These are phyloP conservation scores for Orchestes rusci DNA, from an alignment of 2,888 invertebrate genomes.

Conservation along the genomic window DNA sequence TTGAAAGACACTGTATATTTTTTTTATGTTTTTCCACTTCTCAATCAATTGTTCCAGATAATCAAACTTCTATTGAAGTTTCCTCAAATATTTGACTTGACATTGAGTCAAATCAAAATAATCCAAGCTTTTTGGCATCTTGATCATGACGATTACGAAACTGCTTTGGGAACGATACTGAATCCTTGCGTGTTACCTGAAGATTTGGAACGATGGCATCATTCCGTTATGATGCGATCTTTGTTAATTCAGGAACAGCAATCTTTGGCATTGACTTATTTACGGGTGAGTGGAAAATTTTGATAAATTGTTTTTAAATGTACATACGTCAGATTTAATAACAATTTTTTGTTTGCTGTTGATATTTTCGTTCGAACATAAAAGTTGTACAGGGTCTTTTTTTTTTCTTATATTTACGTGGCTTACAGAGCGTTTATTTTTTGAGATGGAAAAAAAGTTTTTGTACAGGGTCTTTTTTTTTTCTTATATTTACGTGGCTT, in stretches of 20 bases:
- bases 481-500: no score
- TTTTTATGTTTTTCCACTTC: no score
- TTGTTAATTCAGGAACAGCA: constrained; percentile 61
- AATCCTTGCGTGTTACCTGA: constrained; percentile 50
- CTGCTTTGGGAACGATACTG: constrained; percentile 58
- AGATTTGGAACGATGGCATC: constrained; percentile 66
- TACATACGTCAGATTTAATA: no score
- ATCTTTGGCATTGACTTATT: constrained; percentile 63
- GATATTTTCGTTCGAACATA: no score
- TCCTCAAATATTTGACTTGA: constrained; percentile 70
- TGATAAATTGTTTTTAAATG: background rate
- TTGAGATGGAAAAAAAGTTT: no score
- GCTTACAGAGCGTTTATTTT: no score
- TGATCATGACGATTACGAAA: constrained; percentile 78
- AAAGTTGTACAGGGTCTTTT: no score
- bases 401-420: no score
- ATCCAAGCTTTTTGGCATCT: constrained; percentile 85
- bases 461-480: no score
- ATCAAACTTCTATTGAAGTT: constrained; percentile 54
- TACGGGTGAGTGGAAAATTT: constrained; percentile 45
- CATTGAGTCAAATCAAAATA: constrained; percentile 66
- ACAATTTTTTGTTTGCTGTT: no score
- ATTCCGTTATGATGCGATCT: constrained; percentile 59
- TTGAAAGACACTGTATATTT: no score
- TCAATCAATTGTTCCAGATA: constrained; percentile 8